These are phyloP conservation scores for Eubasilissa splendida DNA, from an alignment of 2,888 invertebrate genomes.

Conservation along the genomic window DNA sequence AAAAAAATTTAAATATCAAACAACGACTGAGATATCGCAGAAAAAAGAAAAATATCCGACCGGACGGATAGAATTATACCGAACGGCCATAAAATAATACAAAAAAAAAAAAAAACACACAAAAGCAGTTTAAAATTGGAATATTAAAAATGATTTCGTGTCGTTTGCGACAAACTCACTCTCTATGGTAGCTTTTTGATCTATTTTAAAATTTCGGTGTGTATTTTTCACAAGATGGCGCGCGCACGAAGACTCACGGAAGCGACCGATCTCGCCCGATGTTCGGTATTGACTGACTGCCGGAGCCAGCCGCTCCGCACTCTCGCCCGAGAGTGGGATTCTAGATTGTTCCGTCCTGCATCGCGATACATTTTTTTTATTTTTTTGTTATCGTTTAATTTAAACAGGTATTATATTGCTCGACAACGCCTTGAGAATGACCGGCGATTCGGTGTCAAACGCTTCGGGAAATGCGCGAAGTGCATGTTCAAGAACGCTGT, in stretches of 20 bases:
- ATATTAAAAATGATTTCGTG: slow-evolving; percentile 29
- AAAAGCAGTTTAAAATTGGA: slow-evolving; percentile 33
- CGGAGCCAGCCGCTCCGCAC: neutral
- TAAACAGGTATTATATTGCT: slow-evolving; percentile 5
- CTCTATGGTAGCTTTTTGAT: slow-evolving; percentile 32
- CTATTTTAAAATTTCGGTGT: slow-evolving; percentile 40
- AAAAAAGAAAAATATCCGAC: too few relatives aligned
- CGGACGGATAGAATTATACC: too few relatives aligned
- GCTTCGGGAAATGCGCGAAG: too few relatives aligned
- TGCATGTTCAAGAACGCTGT: too few relatives aligned
- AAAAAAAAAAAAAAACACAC: slow-evolving; percentile 33
- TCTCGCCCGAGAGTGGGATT: slow-evolving; percentile 17
- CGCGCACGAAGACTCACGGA: slow-evolving; percentile 20
- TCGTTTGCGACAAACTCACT: slow-evolving; percentile 38
- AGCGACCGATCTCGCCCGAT: slow-evolving; percentile 44
- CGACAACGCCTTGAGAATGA: too few relatives aligned
- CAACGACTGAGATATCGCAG: too few relatives aligned
- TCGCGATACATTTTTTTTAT: slow-evolving; percentile 8
- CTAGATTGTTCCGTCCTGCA: slow-evolving; percentile 16
- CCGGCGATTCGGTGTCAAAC: too few relatives aligned
- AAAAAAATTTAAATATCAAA: too few relatives aligned
- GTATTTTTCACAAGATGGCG: slow-evolving; percentile 32
- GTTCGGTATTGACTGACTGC: slow-evolving; percentile 34
- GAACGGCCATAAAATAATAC: neutral
- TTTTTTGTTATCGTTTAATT: slow-evolving; percentile 8